phyloP scores from a whole-genome alignment of 2,113 vertebrate species.

The Campylomormyrus tamandua region DNA sequence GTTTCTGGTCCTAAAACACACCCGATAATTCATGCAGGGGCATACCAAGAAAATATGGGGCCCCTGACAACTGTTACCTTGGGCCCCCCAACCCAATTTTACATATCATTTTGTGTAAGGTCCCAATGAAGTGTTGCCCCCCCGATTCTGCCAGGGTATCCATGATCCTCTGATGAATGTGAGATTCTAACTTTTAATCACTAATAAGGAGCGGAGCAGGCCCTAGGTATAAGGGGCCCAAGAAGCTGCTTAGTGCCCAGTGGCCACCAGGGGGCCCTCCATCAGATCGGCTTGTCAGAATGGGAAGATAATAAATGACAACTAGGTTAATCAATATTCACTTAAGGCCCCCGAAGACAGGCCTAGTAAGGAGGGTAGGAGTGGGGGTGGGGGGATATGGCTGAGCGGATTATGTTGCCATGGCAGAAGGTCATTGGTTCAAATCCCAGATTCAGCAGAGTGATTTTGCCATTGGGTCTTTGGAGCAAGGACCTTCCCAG shows the following conservation, averaged over 20 bases:
- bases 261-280: background rate
- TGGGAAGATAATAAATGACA: background rate
- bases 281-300: background rate
- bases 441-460: background rate
- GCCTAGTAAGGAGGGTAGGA: background rate
- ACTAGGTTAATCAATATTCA: background rate
- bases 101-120: background rate
- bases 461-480: background rate
- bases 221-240: background rate
- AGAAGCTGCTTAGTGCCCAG: background rate
- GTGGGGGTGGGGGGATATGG: background rate
- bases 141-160: background rate
- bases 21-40: background rate
- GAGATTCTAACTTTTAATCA: background rate
- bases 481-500: background rate
- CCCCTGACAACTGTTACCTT: background rate
- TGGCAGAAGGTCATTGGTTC: background rate
- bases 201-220: background rate
- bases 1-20: background rate
- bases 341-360: background rate
- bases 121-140: background rate
- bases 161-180: background rate
- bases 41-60: background rate
- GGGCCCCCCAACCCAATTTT: background rate
- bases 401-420: background rate